Conservation (phyloP, 2,888 invertebrate species). For the Sphaerophoria rueppellii region DNA sequence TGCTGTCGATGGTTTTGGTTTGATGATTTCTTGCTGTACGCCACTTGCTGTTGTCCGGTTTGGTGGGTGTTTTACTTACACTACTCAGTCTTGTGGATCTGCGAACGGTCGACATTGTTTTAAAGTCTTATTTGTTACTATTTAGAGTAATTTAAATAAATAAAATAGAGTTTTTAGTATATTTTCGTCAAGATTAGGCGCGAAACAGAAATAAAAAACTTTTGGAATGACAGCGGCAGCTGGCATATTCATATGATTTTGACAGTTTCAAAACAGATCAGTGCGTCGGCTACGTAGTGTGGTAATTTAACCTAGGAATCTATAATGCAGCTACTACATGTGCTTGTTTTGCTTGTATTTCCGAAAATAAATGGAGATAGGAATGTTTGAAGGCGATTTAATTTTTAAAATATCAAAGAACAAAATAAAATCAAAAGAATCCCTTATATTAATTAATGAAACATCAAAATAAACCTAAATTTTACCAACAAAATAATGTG, state of each 20-base stretch:
- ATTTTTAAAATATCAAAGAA: no score
- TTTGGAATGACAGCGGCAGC: conserved; percentile 18
- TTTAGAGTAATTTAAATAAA: neutral
- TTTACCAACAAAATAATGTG: neutral
- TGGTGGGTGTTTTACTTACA: conserved; percentile 74
- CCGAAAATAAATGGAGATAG: no score
- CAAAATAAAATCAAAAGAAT: no score
- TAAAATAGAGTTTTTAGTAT: neutral
- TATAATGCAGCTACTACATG: neutral
- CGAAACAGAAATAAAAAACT: conserved; percentile 46
- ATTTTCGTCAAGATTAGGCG: conserved; percentile 39
- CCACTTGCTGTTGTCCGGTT: conserved; percentile 60
- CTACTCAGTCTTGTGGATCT: conserved; percentile 80
- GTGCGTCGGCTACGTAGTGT: conserved; percentile 34
- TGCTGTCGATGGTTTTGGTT: conserved; percentile 20
- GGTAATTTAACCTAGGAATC: neutral
- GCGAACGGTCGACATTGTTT: conserved; percentile 78
- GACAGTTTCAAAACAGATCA: conserved; percentile 15
- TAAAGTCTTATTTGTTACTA: conserved; percentile 37
- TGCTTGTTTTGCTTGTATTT: no score
- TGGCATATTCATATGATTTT: conserved; percentile 58
- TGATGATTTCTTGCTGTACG: conserved; percentile 61
- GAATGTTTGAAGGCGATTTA: no score
- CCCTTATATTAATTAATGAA: no score
- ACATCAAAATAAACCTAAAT: neutral